A percentile compares a stretch with the other conserved stretches of the same genome.
Conservation (phyloP, 2,888 invertebrate species). For the Cyrtodaria siliqua region DNA sequence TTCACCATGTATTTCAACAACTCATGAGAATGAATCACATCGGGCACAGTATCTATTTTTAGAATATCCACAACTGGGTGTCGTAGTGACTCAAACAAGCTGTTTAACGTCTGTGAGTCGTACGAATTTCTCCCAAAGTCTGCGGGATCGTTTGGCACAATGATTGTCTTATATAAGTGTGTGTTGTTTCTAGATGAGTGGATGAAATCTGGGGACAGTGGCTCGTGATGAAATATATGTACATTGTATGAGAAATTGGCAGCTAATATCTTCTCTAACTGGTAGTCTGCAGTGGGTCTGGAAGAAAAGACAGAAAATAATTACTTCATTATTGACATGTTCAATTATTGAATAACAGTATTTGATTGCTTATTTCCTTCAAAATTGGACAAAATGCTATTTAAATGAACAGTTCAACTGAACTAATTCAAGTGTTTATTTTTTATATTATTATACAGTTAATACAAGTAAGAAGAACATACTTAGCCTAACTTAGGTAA, state of each 20-base stretch:
- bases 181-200: conserved; percentile 65
- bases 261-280: conserved; percentile 76
- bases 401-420: too few relatives aligned
- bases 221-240: conserved; percentile 70
- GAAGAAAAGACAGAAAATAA: conserved; percentile 50
- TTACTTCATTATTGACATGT: too few relatives aligned
- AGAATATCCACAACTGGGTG: conserved; percentile 76
- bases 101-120: conserved; percentile 81
- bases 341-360: too few relatives aligned
- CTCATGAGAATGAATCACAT: conserved; percentile 75
- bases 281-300: conserved; percentile 75
- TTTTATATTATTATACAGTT: too few relatives aligned
- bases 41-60: conserved; percentile 74
- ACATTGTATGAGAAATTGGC: conserved; percentile 76
- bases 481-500: too few relatives aligned
- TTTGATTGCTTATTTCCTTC: too few relatives aligned
- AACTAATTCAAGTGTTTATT: too few relatives aligned
- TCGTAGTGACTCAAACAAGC: conserved; percentile 68
- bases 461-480: too few relatives aligned
- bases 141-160: conserved; percentile 83
- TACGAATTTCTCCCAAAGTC: conserved; percentile 83
- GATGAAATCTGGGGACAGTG: conserved; percentile 50
- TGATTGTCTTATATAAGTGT: conserved; percentile 65
- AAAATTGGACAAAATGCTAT: too few relatives aligned
- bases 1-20: conserved; percentile 80